Evolutionary conservation across 1,140 invertebrate species (phyloP), one percentile per base, ranked within the genome.

Genomic region (Melipona quadrifasciata): DNA sequence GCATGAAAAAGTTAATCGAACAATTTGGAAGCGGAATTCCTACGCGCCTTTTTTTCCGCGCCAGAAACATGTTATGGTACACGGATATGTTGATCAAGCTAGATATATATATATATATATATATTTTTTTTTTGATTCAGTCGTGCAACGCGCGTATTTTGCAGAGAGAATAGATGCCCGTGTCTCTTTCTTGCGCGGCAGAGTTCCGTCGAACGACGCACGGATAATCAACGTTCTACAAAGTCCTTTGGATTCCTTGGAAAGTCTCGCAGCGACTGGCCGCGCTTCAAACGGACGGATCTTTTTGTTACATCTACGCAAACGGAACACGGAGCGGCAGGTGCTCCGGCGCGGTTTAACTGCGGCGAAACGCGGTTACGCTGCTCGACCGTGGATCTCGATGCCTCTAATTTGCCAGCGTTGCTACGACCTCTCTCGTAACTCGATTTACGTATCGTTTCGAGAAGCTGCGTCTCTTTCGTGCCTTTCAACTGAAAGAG

Each of bases 291-390:
- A 55, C 71, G 80, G 17, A 24, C 58, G 51, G 34, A 58, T 16
- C 73, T 83, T 87, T 86, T 75, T 85, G 74, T 53, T 82, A 78
- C 82, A 85, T 75, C 87, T 87, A 77, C 81, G 81, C 72, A 76
- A 87, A 87, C 70, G 27, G 53, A 39, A 39, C 31, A 34, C 24
- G 55, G 39, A 47, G 39, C 74, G 53, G 72, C 79, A 87, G 82
- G 75, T 85, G 86, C 57, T 82, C 24, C 58, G 39, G 39, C 39
- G 16, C 70, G 53, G 64, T 79, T 76, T 85, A 80, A 87, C 82
- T 78, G 75, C 76, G 64, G 58, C 82, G 86, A 85, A 87, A 85
- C 86, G 81, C 74, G 58, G 58, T 61, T n/a, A n/a, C n/a, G 58
- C 3, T 24, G 58, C 24, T 14, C 16, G 47, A 74, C 55, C n/a